A percentile compares a stretch with the other conserved stretches of the same genome.
Conservation (phyloP, 2,113 vertebrate species). For the Cochlearius cochlearius region DNA sequence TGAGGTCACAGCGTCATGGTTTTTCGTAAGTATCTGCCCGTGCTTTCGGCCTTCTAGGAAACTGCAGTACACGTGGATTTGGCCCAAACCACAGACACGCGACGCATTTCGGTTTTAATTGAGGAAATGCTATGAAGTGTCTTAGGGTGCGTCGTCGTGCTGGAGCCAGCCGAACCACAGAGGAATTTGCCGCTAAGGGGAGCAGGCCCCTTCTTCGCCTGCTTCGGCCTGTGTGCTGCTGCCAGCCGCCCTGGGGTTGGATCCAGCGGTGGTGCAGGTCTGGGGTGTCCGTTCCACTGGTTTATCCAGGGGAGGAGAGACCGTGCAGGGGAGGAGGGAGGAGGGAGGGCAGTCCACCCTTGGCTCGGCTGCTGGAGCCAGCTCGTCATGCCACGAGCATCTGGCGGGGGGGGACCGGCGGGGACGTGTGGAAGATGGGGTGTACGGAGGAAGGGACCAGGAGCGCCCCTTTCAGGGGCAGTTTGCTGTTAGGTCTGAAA, state of each 20-base stretch:
- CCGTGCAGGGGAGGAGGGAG: neutral
- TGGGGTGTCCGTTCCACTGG: neutral
- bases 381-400: neutral
- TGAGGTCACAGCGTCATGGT: neutral
- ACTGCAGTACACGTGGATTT: neutral
- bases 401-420: no score
- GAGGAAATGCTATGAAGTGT: neutral
- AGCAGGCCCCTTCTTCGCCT: neutral
- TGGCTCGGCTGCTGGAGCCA: fast-evolving
- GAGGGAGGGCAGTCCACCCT: neutral
- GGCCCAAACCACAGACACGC: neutral
- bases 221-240: fast-evolving
- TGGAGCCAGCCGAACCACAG: neutral
- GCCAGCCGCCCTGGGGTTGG: neutral
- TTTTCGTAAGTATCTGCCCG: neutral
- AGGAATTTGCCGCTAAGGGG: neutral
- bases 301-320: neutral
- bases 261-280: fast-evolving
- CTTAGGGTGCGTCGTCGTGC: fast-evolving
- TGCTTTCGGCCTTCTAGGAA: neutral
- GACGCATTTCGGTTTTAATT: neutral
- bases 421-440: neutral
- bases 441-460: neutral
- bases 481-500: neutral
- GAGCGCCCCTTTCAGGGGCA: neutral